A percentile compares a stretch with the other conserved stretches of the same genome.
Evolutionary conservation across 2,113 vertebrate species (phyloP).

Genomic region (Elephantulus edwardii): DNA sequence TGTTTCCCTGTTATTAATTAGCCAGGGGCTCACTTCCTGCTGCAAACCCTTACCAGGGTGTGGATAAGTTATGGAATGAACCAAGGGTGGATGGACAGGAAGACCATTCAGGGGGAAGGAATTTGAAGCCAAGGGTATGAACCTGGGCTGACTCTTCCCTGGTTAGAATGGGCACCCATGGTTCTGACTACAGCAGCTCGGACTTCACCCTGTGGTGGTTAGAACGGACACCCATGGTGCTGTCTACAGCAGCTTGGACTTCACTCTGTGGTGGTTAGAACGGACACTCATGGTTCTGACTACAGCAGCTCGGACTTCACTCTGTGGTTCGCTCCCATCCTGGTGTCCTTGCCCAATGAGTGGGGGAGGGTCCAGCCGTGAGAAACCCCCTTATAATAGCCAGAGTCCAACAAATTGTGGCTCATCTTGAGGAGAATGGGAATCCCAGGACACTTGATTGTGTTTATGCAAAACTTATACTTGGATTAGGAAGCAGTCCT

Average conservation of each 20-base stretch:
- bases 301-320: rapidly evolving
- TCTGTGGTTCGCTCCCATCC: too few relatives aligned
- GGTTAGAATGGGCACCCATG: not conserved
- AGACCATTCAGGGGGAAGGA: rapidly evolving
- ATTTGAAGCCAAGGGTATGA: not conserved
- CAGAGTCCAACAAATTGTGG: too few relatives aligned
- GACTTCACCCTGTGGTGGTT: too few relatives aligned
- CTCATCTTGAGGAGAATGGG: too few relatives aligned
- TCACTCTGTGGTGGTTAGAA: too few relatives aligned
- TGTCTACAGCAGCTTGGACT: too few relatives aligned
- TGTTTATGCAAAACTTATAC: too few relatives aligned
- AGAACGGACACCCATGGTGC: rapidly evolving
- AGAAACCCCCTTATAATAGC: too few relatives aligned
- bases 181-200: not conserved
- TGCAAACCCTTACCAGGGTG: too few relatives aligned
- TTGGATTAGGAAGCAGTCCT: too few relatives aligned
- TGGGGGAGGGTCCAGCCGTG: too few relatives aligned
- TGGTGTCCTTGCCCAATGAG: not conserved
- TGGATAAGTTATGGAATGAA: not conserved
- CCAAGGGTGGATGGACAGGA: not conserved
- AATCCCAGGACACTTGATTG: too few relatives aligned
- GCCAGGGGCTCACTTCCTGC: not conserved
- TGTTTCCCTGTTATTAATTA: not conserved
- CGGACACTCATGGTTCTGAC: not conserved
- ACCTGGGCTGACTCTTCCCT: not conserved